Conservation (phyloP, 2,888 invertebrate genomes). For the Lordiphosa andalusiaca region DNA sequence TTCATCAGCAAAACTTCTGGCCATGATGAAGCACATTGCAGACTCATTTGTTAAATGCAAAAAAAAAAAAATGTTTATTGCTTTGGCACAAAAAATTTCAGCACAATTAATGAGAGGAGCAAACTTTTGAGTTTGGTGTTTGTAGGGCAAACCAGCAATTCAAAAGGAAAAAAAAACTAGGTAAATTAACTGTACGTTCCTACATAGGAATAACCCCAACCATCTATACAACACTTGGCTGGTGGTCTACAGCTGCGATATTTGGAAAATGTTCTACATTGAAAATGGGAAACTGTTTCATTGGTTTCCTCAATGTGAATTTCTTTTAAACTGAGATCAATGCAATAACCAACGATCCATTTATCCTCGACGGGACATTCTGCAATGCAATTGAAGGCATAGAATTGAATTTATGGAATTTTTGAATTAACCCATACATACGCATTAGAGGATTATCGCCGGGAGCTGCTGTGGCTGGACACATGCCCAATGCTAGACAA, state of each 20-base stretch:
- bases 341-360: background rate
- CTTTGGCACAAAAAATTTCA: constrained; percentile 43
- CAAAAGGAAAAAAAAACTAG: background rate
- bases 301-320: background rate
- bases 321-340: background rate
- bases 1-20: constrained; percentile 53
- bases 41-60: constrained; percentile 68
- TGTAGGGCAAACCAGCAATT: constrained; percentile 52
- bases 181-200: constrained; percentile 45
- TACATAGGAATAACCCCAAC: background rate
- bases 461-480: too few species aligned
- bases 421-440: too few species aligned
- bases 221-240: background rate
- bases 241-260: background rate
- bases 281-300: background rate
- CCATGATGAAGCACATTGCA: constrained; percentile 69
- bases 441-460: too few species aligned
- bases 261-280: constrained; percentile 2
- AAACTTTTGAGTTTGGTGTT: constrained; percentile 56
- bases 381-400: background rate
- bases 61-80: constrained; percentile 28
- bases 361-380: background rate
- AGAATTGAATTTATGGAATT: too few species aligned
- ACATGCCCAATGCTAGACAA: too few species aligned
- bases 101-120: constrained; percentile 55